Evolutionary conservation across 2,113 vertebrate genomes (phyloP).

Genomic region (Typhlomys cinereus): DNA sequence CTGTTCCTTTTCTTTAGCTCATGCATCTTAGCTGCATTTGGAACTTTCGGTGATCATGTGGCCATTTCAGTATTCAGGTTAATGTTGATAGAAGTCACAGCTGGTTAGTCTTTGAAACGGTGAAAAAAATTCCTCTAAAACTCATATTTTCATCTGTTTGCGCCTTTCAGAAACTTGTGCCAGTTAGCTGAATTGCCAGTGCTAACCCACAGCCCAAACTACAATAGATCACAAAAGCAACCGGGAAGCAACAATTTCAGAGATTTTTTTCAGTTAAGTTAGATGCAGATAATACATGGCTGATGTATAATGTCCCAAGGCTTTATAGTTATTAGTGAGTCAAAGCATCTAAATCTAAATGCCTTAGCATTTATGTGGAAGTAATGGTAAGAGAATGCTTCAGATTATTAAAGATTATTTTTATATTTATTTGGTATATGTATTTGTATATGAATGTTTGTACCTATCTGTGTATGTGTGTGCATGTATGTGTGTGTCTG

Average conservation of each 20-base stretch:
- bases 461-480: too few relatives aligned
- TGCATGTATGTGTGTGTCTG: too few relatives aligned
- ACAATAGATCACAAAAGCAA: neutral
- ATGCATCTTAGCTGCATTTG: neutral
- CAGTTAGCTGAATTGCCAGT: neutral
- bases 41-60: neutral
- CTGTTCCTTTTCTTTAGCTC: neutral
- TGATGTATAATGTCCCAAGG: neutral
- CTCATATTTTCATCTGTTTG: neutral
- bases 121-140: neutral
- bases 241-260: neutral
- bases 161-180: neutral
- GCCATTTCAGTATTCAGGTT: neutral
- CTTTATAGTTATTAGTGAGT: neutral
- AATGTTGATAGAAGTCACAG: neutral
- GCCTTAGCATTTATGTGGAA: neutral
- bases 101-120: slow-evolving; percentile 1
- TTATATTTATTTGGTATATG: too few relatives aligned
- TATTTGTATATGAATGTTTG: too few relatives aligned
- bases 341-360: neutral
- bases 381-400: neutral
- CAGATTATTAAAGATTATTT: too few relatives aligned
- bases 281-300: neutral
- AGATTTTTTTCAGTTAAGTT: neutral
- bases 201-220: neutral